These are phyloP conservation scores for Drosophila paranaensis DNA, from an alignment of 2,888 invertebrate genomes.

Conservation along the genomic window DNA sequence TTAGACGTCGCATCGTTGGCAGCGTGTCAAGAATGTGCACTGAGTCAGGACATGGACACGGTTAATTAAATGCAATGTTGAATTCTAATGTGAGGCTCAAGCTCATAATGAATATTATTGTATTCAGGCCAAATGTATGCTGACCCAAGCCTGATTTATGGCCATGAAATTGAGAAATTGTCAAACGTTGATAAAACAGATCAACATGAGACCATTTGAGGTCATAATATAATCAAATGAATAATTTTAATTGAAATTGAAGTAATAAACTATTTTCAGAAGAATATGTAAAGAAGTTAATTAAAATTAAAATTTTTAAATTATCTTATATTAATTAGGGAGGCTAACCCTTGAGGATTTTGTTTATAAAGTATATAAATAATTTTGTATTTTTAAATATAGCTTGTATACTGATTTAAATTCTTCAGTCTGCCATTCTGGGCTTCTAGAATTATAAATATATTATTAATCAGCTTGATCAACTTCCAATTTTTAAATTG, in stretches of 20 bases:
- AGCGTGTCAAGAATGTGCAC: constrained; percentile 35
- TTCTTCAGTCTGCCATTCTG: too few species aligned
- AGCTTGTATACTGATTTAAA: too few species aligned
- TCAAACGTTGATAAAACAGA: not conserved
- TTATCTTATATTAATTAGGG: too few species aligned
- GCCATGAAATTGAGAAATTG: not conserved
- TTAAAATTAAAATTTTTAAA: too few species aligned
- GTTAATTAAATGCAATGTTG: constrained; percentile 63
- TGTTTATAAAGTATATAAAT: too few species aligned
- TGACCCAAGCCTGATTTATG: constrained; percentile 44
- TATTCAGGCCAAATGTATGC: constrained; percentile 8
- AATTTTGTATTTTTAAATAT: too few species aligned
- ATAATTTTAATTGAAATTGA: not conserved
- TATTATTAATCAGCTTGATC: not conserved
- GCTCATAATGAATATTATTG: constrained; percentile 51
- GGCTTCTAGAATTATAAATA: too few species aligned
- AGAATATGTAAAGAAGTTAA: too few species aligned
- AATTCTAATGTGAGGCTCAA: constrained; percentile 42
- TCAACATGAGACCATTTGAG: not conserved
- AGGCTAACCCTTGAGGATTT: too few species aligned
- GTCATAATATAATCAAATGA: constrained; percentile 11
- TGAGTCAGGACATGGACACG: constrained; percentile 36
- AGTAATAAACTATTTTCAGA: not conserved
- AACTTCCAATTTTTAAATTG: not conserved
- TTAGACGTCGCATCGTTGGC: not conserved